Conservation (phyloP, 2,113 vertebrate genomes). For the Vulpes lagopus region DNA sequence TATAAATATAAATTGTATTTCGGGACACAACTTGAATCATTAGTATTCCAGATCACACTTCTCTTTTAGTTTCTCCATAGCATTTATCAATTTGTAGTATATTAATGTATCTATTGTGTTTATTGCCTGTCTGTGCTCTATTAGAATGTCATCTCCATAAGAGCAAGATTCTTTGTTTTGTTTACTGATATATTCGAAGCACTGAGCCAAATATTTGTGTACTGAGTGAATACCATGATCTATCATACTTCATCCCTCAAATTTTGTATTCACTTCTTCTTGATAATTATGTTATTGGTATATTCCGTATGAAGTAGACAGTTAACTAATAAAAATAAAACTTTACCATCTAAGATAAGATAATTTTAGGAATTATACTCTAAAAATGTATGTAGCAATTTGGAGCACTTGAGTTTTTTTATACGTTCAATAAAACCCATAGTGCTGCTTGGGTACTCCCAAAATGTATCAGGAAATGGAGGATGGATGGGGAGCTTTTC, state of each 20-base stretch:
- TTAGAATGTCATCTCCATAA: not conserved
- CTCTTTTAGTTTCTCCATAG: not conserved
- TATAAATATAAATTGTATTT: constrained; percentile 35
- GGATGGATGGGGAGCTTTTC: not conserved
- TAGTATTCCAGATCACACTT: not conserved
- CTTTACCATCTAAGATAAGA: not conserved
- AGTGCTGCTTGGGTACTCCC: not conserved
- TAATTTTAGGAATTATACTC: constrained; percentile 11
- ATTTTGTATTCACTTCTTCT: constrained; percentile 11
- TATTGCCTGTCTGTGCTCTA: not conserved
- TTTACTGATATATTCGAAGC: not conserved
- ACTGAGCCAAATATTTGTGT: not conserved
- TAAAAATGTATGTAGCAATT: constrained; percentile 31
- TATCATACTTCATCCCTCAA: not conserved
- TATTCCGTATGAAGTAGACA: constrained; percentile 16
- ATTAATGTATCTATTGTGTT: constrained; percentile 14
- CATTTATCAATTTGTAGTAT: not conserved
- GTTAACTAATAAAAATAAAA: constrained; percentile 26
- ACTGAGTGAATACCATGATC: not conserved
- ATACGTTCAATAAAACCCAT: not conserved
- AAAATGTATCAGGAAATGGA: not conserved
- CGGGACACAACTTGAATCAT: not conserved
- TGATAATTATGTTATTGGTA: not conserved
- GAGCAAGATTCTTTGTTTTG: not conserved
- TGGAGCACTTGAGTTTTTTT: constrained; percentile 43